These are phyloP conservation scores for Vannuccia rotundouncinata DNA, from an alignment of 2,888 invertebrate species.

Conservation along the genomic window DNA sequence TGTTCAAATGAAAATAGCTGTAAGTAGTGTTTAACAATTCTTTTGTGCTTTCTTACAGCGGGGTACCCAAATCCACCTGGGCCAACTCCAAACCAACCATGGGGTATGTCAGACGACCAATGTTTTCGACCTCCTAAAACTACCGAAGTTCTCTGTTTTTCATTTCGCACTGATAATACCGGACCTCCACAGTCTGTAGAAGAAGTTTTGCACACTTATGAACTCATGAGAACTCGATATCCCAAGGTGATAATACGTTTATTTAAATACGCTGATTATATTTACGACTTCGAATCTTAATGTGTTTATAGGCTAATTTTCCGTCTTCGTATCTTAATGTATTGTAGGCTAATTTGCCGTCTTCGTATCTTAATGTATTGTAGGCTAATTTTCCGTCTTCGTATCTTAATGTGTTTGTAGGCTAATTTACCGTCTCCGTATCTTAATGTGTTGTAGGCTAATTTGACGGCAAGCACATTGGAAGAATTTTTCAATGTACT, in stretches of 20 bases:
- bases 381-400: too few relatives aligned
- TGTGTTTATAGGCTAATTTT: too few relatives aligned
- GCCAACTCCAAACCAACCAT: conserved; percentile 45
- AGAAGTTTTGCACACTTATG: conserved; percentile 48
- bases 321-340: too few relatives aligned
- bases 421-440: too few relatives aligned
- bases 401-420: too few relatives aligned
- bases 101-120: conserved; percentile 47
- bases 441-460: too few relatives aligned
- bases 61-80: conserved; percentile 52
- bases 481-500: conserved; percentile 46
- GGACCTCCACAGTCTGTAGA: conserved; percentile 47
- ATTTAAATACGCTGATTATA: too few relatives aligned
- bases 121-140: conserved; percentile 46
- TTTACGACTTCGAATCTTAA: too few relatives aligned
- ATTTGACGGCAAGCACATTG: conserved; percentile 46
- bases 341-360: too few relatives aligned
- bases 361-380: too few relatives aligned
- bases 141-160: conserved; percentile 49
- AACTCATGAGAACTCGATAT: conserved; percentile 47
- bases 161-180: conserved; percentile 50
- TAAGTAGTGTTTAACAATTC: background rate
- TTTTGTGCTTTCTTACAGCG: conserved; percentile 42
- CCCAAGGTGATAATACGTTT: conserved; percentile 33
- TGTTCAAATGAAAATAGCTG: too few relatives aligned